Conservation (phyloP, 2,888 invertebrate genomes). For the Drosophila seclusa region DNA sequence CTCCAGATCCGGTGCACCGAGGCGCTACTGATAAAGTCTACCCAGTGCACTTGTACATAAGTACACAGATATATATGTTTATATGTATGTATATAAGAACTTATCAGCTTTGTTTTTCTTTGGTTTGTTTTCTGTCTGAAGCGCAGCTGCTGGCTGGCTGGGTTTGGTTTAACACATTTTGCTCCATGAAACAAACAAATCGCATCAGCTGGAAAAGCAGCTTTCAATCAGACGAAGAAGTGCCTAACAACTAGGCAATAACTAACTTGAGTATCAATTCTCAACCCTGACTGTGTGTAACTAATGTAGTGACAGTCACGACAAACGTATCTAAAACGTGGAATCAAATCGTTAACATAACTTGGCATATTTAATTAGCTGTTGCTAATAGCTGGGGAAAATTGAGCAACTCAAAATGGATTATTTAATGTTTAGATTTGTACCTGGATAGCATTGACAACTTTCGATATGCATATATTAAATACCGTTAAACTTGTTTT, state of each 20-base stretch:
- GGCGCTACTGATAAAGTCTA: conserved; percentile 43
- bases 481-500: conserved; percentile 2
- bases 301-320: background rate
- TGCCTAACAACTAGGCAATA: background rate
- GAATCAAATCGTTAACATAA: background rate
- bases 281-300: background rate
- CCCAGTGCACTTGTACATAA: background rate
- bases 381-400: background rate
- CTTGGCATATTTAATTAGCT: conserved; percentile 2
- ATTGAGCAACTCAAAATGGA: background rate
- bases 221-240: background rate
- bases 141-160: conserved; percentile 1
- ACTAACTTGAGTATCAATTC: conserved; percentile 1
- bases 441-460: conserved; percentile 10
- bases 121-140: background rate
- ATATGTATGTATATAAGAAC: conserved; percentile 10
- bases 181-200: conserved; percentile 3
- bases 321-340: background rate
- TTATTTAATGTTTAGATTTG: background rate
- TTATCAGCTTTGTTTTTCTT: conserved; percentile 46
- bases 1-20: conserved; percentile 5
- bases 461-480: conserved; percentile 3
- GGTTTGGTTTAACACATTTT: background rate
- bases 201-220: conserved; percentile 1
- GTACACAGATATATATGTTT: background rate